A percentile compares a stretch with the other conserved stretches of the same genome.
Conservation (phyloP, 92 coral and sea anemone species). For the Epizoanthus illoricatus region DNA sequence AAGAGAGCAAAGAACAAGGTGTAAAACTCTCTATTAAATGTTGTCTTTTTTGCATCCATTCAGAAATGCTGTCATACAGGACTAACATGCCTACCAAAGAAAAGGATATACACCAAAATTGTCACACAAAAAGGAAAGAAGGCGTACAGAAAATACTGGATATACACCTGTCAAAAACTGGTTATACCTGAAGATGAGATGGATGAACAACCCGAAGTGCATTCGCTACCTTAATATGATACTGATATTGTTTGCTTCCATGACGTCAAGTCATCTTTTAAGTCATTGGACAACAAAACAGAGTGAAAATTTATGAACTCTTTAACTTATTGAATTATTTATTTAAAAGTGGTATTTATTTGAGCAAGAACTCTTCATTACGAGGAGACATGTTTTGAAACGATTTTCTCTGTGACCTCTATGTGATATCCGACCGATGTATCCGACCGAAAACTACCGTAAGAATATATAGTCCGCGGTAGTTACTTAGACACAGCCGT, state of each 20-base stretch:
- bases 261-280: not conserved
- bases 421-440: no score
- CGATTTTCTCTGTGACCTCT: no score
- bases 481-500: no score
- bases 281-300: not conserved
- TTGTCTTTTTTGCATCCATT: not conserved
- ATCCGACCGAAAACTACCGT: no score
- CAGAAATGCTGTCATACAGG: constrained; percentile 34
- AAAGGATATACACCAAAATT: not conserved
- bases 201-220: no score
- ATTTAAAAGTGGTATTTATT: constrained; percentile 17
- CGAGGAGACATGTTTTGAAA: not conserved
- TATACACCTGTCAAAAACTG: not conserved
- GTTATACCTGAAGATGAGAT: constrained; percentile 1
- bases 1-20: no score
- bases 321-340: constrained; percentile 14
- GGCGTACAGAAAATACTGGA: not conserved
- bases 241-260: not conserved
- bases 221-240: not conserved
- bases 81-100: not conserved
- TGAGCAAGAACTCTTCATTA: not conserved
- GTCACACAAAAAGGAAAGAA: not conserved
- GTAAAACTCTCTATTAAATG: no score
- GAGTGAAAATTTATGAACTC: not conserved
- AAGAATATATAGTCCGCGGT: no score